phyloP scores from a whole-genome alignment of 2,113 vertebrate genomes.

The Columbina picui region DNA sequence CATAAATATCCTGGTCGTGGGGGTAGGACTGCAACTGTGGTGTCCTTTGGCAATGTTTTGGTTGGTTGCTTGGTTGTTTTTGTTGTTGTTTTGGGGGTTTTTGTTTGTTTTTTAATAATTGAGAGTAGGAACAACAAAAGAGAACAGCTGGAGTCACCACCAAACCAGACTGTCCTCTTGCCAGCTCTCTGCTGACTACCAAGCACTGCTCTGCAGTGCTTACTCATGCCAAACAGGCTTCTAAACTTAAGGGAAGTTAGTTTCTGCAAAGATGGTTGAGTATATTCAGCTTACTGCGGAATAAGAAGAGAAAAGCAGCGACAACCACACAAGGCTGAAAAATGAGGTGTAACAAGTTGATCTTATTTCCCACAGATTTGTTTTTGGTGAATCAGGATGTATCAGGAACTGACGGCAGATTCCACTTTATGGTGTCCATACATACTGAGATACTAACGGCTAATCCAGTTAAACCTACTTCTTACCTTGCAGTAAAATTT shows the following conservation, averaged over 20 bases:
- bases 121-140: not conserved
- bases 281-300: not conserved
- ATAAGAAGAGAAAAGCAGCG: not conserved
- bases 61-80: no score
- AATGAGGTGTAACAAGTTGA: not conserved
- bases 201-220: not conserved
- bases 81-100: no score
- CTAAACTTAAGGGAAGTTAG: not conserved
- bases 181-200: not conserved
- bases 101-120: no score
- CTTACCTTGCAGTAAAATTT: not conserved
- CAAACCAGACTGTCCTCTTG: not conserved
- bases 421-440: not conserved
- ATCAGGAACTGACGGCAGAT: not conserved
- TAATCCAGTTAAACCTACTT: not conserved
- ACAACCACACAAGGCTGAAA: not conserved
- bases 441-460: rapidly evolving
- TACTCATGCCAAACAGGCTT: not conserved
- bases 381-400: not conserved
- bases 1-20: rapidly evolving
- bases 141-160: not conserved
- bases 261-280: not conserved
- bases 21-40: not conserved
- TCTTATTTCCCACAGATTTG: not conserved
- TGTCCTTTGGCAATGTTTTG: not conserved